Evolutionary conservation across 1,140 invertebrate species (phyloP).

Genomic region (Lasioglossum baleicum): DNA sequence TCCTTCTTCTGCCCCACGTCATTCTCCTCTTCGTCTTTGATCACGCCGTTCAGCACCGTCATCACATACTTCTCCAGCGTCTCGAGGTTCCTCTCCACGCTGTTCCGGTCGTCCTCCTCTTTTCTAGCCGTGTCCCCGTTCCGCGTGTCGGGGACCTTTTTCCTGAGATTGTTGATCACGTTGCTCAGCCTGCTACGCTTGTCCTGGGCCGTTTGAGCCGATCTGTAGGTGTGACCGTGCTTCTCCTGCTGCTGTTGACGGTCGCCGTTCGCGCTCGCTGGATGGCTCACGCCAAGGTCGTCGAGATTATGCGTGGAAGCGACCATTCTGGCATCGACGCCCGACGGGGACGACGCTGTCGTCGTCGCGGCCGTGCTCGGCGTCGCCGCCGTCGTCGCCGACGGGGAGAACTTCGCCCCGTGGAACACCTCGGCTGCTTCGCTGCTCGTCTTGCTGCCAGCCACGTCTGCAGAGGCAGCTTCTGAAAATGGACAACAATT

Average conservation of each 20-base stretch:
- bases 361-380: slow-evolving; percentile 51
- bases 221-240: slow-evolving; percentile 58
- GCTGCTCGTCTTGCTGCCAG: slow-evolving; percentile 64
- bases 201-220: slow-evolving; percentile 72
- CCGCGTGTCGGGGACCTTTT: slow-evolving; percentile 71
- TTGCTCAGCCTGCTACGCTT: slow-evolving; percentile 77
- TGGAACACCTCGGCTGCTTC: slow-evolving; percentile 60
- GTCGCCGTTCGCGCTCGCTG: slow-evolving; percentile 64
- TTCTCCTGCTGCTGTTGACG: slow-evolving; percentile 66
- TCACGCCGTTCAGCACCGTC: slow-evolving; percentile 77
- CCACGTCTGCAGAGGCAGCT: slow-evolving; percentile 69
- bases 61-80: slow-evolving; percentile 77
- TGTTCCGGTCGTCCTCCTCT: slow-evolving; percentile 66
- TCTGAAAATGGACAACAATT: slow-evolving; percentile 59
- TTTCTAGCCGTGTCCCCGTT: slow-evolving; percentile 46
- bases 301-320: slow-evolving; percentile 75
- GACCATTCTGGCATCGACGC: slow-evolving; percentile 71
- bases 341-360: slow-evolving; percentile 27
- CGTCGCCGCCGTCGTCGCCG: slow-evolving; percentile 43
- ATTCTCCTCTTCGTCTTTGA: slow-evolving; percentile 72
- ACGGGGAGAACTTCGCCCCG: slow-evolving; percentile 51
- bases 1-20: slow-evolving; percentile 37
- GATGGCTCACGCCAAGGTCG: slow-evolving; percentile 67
- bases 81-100: slow-evolving; percentile 73
- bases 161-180: slow-evolving; percentile 76